Conservation (phyloP, 2,797 vertebrate species). For the Sciaenops ocellatus region DNA sequence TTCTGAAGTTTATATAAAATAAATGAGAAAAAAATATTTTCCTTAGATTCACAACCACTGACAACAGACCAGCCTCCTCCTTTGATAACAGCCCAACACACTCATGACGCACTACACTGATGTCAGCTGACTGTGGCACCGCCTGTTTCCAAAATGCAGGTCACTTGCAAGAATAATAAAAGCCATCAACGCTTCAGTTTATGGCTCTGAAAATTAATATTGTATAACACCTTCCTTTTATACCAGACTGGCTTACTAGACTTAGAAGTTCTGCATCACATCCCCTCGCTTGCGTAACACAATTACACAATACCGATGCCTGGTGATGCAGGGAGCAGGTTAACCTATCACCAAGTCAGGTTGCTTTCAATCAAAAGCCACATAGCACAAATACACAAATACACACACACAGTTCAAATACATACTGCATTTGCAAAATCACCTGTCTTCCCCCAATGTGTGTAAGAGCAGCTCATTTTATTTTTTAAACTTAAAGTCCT, state of each 20-base stretch:
- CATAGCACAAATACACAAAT: constrained; percentile 2
- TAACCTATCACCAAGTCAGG: constrained; percentile 48
- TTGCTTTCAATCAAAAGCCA: constrained; percentile 32
- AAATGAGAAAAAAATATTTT: background rate
- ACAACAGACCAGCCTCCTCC: background rate
- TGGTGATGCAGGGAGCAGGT: constrained; percentile 30
- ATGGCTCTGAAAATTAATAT: constrained; percentile 44
- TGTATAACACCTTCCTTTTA: constrained; percentile 64
- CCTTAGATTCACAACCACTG: background rate
- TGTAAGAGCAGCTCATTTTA: background rate
- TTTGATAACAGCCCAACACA: background rate
- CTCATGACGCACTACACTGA: background rate
- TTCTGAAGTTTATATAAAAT: background rate
- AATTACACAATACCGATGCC: constrained; percentile 66
- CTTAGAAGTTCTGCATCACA: constrained; percentile 55
- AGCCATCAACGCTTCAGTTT: constrained; percentile 8
- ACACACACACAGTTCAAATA: constrained; percentile 3
- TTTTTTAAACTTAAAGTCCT: background rate
- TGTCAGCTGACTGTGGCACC: background rate
- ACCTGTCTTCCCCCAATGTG: background rate
- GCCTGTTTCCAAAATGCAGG: constrained; percentile 4
- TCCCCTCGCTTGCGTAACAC: constrained; percentile 67
- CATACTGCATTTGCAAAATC: background rate
- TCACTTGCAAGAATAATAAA: constrained; percentile 12
- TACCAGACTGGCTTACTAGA: constrained; percentile 48